Evolutionary conservation across 2,113 vertebrate species (phyloP).

Genomic region (Syngnathus floridae): DNA sequence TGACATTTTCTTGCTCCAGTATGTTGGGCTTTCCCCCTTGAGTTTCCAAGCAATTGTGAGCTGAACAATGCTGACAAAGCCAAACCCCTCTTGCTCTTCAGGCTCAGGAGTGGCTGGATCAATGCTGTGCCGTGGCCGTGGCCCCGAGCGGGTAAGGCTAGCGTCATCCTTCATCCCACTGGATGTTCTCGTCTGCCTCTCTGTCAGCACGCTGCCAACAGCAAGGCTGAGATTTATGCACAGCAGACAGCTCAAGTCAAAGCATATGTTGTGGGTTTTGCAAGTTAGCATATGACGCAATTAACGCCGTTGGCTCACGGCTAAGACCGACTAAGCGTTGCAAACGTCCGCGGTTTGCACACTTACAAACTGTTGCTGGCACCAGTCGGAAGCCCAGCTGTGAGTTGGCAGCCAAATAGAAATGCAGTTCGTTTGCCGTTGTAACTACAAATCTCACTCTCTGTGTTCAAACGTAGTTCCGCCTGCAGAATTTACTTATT

Average conservation of each 20-base stretch:
- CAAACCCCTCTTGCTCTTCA: conserved; percentile 53
- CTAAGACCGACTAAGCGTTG: conserved; percentile 8
- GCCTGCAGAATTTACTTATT: conserved; percentile 9
- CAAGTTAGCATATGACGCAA: conserved; percentile 16
- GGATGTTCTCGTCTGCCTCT: conserved; percentile 63
- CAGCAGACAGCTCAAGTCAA: conserved; percentile 37
- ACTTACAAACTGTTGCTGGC: conserved; percentile 34
- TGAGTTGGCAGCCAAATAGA: conserved; percentile 28
- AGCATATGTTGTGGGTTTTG: conserved; percentile 43
- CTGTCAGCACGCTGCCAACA: conserved; percentile 49
- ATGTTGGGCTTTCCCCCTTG: conserved; percentile 25
- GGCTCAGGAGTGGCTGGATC: conserved; percentile 59
- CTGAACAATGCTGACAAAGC: conserved; percentile 65
- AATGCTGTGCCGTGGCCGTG: conserved; percentile 59
- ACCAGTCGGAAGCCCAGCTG: conserved; percentile 15
- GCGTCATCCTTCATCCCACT: conserved; percentile 63
- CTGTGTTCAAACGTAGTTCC: conserved; percentile 8
- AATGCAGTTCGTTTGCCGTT: conserved; percentile 37
- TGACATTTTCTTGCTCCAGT: conserved; percentile 8
- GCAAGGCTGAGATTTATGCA: conserved; percentile 43
- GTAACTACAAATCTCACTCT: conserved; percentile 7
- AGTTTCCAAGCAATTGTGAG: conserved; percentile 48
- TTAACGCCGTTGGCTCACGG: conserved; percentile 12
- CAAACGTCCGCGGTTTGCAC: conserved; percentile 13
- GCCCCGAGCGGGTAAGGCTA: conserved; percentile 48